phyloP scores from a whole-genome alignment of 1,140 invertebrate genomes.

The Trinorchestia longiramus region DNA sequence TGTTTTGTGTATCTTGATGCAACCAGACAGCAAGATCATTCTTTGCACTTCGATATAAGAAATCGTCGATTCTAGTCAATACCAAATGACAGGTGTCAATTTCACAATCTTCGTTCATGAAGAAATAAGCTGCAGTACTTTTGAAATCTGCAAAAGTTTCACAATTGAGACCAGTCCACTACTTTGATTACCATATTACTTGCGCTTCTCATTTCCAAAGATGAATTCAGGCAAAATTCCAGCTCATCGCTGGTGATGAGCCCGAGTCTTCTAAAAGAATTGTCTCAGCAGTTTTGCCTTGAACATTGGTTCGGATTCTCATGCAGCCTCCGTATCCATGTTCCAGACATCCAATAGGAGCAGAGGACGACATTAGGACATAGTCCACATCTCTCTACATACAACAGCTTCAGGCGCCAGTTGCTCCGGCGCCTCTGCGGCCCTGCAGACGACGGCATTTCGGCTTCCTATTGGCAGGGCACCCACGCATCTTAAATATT shows the following conservation, averaged over 20 bases:
- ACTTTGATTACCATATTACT: background rate
- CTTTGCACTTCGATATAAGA: background rate
- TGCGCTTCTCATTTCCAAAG: background rate
- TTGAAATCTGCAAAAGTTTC: background rate
- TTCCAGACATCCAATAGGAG: background rate
- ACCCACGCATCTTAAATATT: background rate
- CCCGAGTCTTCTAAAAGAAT: background rate
- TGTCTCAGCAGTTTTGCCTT: background rate
- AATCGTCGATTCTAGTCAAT: background rate
- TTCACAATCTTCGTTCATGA: background rate
- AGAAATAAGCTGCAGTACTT: background rate
- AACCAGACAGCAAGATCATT: background rate
- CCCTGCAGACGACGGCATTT: too few species aligned
- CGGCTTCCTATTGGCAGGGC: background rate
- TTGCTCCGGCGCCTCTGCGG: too few species aligned
- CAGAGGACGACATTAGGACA: background rate
- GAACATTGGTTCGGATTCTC: background rate
- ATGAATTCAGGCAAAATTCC: background rate
- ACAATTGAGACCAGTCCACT: background rate
- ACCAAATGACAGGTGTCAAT: background rate
- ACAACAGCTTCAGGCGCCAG: background rate
- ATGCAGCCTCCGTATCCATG: background rate
- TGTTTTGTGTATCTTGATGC: background rate
- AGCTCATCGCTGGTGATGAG: background rate
- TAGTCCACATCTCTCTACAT: too few species aligned